A percentile compares a stretch with the other conserved stretches of the same genome.
These are phyloP conservation scores for Thalassoma bifasciatum DNA, from an alignment of 2,113 vertebrate genomes.

Conservation along the genomic window DNA sequence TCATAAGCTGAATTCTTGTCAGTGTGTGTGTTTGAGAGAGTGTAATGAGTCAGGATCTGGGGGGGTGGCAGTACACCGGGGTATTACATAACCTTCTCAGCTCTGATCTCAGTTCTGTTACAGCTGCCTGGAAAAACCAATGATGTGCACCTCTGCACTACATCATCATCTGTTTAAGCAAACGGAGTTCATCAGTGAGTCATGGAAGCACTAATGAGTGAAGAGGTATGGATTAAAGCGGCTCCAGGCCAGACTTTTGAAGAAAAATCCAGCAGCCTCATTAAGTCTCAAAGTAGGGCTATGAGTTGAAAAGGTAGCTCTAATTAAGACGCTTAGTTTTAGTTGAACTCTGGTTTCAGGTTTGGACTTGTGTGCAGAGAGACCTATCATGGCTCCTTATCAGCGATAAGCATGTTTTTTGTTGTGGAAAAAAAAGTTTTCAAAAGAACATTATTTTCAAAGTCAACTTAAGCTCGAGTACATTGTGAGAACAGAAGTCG, in stretches of 20 bases:
- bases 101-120: slow-evolving; percentile 53
- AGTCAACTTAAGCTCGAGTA: background rate
- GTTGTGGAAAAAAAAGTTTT: no score
- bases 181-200: slow-evolving; percentile 43
- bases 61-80: slow-evolving; percentile 41
- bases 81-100: slow-evolving; percentile 59
- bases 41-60: slow-evolving; percentile 54
- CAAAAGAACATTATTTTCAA: background rate
- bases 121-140: slow-evolving; percentile 42
- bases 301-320: background rate
- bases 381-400: background rate
- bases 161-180: slow-evolving; percentile 36
- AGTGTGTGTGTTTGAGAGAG: slow-evolving; percentile 24
- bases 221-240: slow-evolving; percentile 21
- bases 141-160: slow-evolving; percentile 37
- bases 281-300: background rate
- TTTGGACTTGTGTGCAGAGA: background rate
- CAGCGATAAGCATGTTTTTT: background rate
- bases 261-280: slow-evolving; percentile 8
- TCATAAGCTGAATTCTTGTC: slow-evolving; percentile 10
- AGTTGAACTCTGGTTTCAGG: background rate
- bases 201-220: slow-evolving; percentile 12
- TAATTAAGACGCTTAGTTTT: background rate
- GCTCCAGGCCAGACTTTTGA: background rate
- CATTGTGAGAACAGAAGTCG: background rate